A percentile compares a stretch with the other conserved stretches of the same genome.
Conservation (phyloP, 2,113 vertebrate species). For the Lagopus muta region DNA sequence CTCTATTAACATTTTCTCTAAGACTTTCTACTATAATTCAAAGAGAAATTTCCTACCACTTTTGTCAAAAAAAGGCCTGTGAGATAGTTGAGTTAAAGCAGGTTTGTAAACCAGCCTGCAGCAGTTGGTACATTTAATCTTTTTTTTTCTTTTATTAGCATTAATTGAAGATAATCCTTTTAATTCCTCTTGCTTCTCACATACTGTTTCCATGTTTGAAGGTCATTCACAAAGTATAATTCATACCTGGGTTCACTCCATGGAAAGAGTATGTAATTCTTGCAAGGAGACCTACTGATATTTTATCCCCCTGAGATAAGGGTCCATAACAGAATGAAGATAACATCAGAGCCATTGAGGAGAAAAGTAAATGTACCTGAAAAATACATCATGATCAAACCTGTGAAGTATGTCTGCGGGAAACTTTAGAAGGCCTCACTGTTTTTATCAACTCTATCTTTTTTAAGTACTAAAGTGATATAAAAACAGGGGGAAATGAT, state of each 20-base stretch:
- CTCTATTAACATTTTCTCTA: not conserved
- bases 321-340: slow-evolving; percentile 35
- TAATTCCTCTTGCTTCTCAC: not conserved
- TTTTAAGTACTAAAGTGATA: slow-evolving; percentile 16
- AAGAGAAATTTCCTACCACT: not conserved
- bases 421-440: slow-evolving; percentile 40
- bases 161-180: slow-evolving; percentile 15
- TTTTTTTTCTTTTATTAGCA: slow-evolving; percentile 1
- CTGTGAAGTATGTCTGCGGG: slow-evolving; percentile 46
- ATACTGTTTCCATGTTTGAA: slow-evolving; percentile 6
- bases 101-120: not conserved
- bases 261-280: slow-evolving; percentile 55
- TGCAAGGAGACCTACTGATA: slow-evolving; percentile 47
- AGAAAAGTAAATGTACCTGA: slow-evolving; percentile 46
- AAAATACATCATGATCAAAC: slow-evolving; percentile 52
- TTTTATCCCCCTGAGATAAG: not conserved
- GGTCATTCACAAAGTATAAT: slow-evolving; percentile 26
- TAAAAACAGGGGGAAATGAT: slow-evolving; percentile 35
- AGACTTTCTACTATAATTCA: not conserved
- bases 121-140: not conserved
- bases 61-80: not conserved
- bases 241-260: not conserved
- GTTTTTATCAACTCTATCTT: slow-evolving; percentile 58
- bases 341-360: slow-evolving; percentile 50
- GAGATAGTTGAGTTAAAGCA: not conserved